These are phyloP conservation scores for Drosophila teissieri DNA, from an alignment of 1,140 invertebrate genomes.

Conservation along the genomic window DNA sequence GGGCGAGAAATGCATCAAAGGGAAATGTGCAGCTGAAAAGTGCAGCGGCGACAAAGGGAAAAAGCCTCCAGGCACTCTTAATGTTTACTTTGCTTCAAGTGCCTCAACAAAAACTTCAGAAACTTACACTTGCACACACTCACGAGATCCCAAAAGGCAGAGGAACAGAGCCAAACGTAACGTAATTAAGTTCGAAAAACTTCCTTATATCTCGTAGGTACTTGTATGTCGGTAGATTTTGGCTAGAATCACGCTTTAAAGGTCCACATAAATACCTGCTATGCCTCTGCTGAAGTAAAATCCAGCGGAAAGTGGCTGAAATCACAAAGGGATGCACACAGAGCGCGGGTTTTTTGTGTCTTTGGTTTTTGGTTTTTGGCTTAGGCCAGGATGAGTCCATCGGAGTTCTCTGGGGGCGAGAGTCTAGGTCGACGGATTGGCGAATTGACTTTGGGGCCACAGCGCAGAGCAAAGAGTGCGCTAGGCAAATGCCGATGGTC, in stretches of 20 bases:
- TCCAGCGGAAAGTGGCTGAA: conserved; percentile 3
- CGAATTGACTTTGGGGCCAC: conserved; percentile 2
- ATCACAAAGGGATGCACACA: conserved; percentile 10
- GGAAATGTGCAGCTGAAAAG: conserved; percentile 51
- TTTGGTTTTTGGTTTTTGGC: not conserved
- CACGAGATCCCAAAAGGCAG: not conserved
- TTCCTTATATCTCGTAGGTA: no score
- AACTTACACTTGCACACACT: conserved; percentile 15
- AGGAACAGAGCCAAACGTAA: not conserved
- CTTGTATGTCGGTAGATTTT: no score
- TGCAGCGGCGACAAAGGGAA: conserved; percentile 17
- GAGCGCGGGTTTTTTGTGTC: not conserved
- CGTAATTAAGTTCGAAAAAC: not conserved
- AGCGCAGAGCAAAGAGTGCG: not conserved
- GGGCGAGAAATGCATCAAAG: conserved; percentile 53
- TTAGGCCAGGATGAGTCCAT: conserved; percentile 1
- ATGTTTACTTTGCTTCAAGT: conserved; percentile 63
- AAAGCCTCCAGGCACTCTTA: conserved; percentile 56
- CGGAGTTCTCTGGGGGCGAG: conserved; percentile 5
- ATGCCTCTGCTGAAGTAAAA: no score
- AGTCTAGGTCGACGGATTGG: conserved; percentile 33
- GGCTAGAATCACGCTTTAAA: not conserved
- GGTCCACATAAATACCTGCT: not conserved
- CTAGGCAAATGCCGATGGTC: conserved; percentile 21
- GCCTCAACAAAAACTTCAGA: conserved; percentile 27